Base-by-base conservation (phyloP, 2,888 invertebrate species). In the Mesorhabditis spiculigera region DNA sequence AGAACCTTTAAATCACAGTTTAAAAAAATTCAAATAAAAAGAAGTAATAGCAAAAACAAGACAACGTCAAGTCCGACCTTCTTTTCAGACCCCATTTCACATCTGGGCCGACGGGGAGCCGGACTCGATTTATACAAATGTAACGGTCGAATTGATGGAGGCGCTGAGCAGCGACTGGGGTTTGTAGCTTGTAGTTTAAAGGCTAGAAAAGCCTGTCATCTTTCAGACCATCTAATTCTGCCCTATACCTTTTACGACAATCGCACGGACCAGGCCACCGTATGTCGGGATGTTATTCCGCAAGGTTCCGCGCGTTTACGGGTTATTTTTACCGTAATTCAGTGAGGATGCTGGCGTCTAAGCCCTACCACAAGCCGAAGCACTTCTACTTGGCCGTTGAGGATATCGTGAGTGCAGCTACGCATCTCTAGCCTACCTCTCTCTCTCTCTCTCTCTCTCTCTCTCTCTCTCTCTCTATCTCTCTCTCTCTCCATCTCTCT, bases 21-120 rank as follows among this genome's bases (percentile, higher is more conserved):
- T 28, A 28, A 28, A 28, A 28, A 1, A 28, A 1, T 28, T 28
- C 3, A 28, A 28, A 28, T 28, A 28, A 28, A 1, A 28, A 28
- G 28, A 28, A 3, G 28, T 28, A 1, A 28, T 28, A 3, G 3
- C 1, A 28, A 28, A 28, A 28, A 28, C 28, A 28, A 28, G 28
- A 1, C 28, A 28, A 28, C 28, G 1, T 28, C 1, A 28, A 28
- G 28, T 28, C 28, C 1, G 1, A 3, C 28, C 28, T 28, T 28
- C 10, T 50, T 50, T 50, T 50, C 58, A 50, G 58, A n/a, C 58
- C 8, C 58, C 58, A 50, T 50, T 50, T 50, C 58, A 50, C n/a
- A 50, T 50, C n/a, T 50, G 58, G 58, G 58, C 58, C n/a, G 58
- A 50, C 58, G 58, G n/a, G 8, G 58, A 50, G 8, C 58, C 58